A percentile compares a stretch with the other conserved stretches of the same genome.
Conservation (phyloP, 2,888 invertebrate species). For the Leptinotarsa juncta region DNA sequence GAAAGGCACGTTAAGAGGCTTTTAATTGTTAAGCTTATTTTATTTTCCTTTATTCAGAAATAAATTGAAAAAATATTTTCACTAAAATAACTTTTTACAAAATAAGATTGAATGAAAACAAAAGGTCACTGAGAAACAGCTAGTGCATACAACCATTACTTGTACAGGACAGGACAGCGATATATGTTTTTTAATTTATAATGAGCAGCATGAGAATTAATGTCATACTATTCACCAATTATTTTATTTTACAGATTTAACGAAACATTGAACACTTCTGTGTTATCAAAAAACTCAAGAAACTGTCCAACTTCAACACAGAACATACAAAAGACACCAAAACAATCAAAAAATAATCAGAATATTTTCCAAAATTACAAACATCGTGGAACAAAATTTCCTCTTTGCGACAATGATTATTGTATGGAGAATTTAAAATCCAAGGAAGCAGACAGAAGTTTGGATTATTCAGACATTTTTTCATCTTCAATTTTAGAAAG, state of each 20-base stretch:
- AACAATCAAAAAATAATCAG: not conserved
- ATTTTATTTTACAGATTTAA: conserved; percentile 24
- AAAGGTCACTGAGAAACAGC: too few relatives aligned
- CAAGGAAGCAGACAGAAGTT: conserved; percentile 1
- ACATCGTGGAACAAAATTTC: conserved; percentile 21
- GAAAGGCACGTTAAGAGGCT: too few relatives aligned
- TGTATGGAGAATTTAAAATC: not conserved
- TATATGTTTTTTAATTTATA: not conserved
- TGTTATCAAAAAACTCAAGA: conserved; percentile 27
- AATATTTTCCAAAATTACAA: not conserved
- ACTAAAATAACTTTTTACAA: too few relatives aligned
- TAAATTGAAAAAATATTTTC: too few relatives aligned
- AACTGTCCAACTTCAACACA: conserved; percentile 20
- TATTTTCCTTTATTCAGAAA: too few relatives aligned
- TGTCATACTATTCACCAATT: not conserved
- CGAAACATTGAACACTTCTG: conserved; percentile 30
- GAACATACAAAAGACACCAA: conserved; percentile 30
- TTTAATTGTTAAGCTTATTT: too few relatives aligned
- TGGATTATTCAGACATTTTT: conserved; percentile 28
- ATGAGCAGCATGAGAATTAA: not conserved
- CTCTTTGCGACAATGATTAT: conserved; percentile 29
- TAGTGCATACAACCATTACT: too few relatives aligned
- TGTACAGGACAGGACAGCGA: too few relatives aligned
- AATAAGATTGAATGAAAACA: too few relatives aligned
- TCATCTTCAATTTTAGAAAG: conserved; percentile 22